Base-by-base conservation (phyloP, 2,888 invertebrate species). In the Steromphala cineraria region DNA sequence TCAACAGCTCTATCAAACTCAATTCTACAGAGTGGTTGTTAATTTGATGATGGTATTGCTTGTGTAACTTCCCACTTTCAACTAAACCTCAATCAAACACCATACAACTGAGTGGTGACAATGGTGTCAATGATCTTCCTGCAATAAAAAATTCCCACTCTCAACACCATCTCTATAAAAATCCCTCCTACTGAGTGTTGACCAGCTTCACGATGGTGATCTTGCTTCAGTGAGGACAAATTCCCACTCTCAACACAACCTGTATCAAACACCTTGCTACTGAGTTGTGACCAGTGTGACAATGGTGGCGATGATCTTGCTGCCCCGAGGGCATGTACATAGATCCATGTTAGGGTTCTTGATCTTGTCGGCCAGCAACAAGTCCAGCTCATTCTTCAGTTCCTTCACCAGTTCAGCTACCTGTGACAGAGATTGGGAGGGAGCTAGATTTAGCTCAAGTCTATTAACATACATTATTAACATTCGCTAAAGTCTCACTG, bases 281-380 rank as follows among this genome's bases (percentile, higher is more conserved):
- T 92, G 92, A n/a, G 91, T 91, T 7, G 88, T 85, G 7, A 92
- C 88, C 0, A 92, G 87, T 55, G 83, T 88, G 15, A 92, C 92
- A n/a, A 92, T 92, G 36, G 92, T 91, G 74, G 84, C 80, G 21
- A 92, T 92, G 53, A 92, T 91, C 62, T 85, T 87, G 80, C 89
- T 91, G 17, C 92, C 92, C 10, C 90, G 84, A 3, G 92, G 91
- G 83, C 91, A 92, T 7, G 88, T 89, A 78, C 88, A 88, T 75
- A 92, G 84, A 82, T 92, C 91, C 89, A 92, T 90, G 82, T 90
- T 87, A 0, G 92, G 92, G 31, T 87, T 87, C 76, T 88, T 83
- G 19, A 92, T 92, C 81, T 92, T 92, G 83, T 92, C 92, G n/a
- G 87, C 83, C 75, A 92, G 79, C 36, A 92, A 84, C 80, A 90